A percentile compares a stretch with the other conserved stretches of the same genome.
These are phyloP conservation scores for Ormyrus nitidulus DNA, from an alignment of 2,888 invertebrate genomes.

Conservation along the genomic window DNA sequence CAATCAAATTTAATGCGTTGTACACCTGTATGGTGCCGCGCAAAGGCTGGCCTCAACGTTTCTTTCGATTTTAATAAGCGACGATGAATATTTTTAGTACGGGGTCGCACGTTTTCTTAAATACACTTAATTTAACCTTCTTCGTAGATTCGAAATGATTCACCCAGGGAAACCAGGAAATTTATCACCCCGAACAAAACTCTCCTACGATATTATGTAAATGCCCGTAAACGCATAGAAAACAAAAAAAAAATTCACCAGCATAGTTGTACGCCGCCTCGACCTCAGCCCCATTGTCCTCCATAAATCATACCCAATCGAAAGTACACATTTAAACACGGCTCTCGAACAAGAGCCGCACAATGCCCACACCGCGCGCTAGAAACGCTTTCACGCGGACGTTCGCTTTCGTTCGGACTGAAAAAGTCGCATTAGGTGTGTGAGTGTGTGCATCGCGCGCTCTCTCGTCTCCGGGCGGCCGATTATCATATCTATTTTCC, in stretches of 20 bases:
- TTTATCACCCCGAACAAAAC: too few species aligned
- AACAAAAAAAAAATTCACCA: too few species aligned
- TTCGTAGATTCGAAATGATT: too few species aligned
- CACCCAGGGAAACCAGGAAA: too few species aligned
- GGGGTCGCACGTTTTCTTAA: too few species aligned
- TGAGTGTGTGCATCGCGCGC: neutral
- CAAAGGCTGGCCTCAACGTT: too few species aligned
- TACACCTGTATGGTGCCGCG: neutral
- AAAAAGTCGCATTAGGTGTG: conserved; percentile 12
- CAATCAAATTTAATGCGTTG: conserved; percentile 36
- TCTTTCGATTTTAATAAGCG: too few species aligned
- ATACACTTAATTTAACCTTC: too few species aligned
- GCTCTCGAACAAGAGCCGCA: neutral
- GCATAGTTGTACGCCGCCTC: too few species aligned
- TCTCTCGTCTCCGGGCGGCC: neutral
- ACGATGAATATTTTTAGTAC: too few species aligned
- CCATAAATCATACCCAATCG: conserved; percentile 48
- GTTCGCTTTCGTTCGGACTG: conserved; percentile 16
- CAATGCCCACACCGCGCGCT: neutral
- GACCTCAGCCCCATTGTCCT: neutral
- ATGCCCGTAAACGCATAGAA: too few species aligned
- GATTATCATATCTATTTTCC: conserved; percentile 47
- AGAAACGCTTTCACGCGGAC: conserved; percentile 41
- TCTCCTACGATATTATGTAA: too few species aligned
- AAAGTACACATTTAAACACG: conserved; percentile 9